phyloP scores from a whole-genome alignment of 2,797 vertebrate species.

The Vipera ursinii region DNA sequence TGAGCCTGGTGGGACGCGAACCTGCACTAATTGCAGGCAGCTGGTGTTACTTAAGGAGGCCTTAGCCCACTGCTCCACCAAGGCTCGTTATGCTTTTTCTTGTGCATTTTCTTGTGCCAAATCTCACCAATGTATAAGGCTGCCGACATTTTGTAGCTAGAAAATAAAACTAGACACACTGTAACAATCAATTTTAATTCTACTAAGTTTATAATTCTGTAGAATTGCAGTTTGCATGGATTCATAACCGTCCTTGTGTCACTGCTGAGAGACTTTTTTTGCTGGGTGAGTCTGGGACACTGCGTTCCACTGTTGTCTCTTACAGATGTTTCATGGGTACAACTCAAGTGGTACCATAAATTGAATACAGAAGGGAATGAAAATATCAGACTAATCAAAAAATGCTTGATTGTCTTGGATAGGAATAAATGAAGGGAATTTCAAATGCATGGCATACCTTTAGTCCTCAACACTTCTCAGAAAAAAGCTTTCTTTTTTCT shows the following conservation, averaged over 20 bases:
- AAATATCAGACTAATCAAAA: neutral
- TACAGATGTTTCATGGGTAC: neutral
- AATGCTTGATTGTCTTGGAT: neutral
- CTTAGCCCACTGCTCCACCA: too few species aligned
- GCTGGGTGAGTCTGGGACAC: too few species aligned
- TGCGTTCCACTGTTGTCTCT: neutral
- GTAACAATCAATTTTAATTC: conserved; percentile 24
- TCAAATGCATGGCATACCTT: neutral
- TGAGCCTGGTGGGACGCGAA: too few species aligned
- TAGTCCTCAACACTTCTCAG: neutral
- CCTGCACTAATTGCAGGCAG: too few species aligned
- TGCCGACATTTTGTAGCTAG: conserved; percentile 3
- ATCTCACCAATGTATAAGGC: conserved; percentile 16
- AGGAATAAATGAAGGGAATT: neutral
- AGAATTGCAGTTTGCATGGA: conserved; percentile 14
- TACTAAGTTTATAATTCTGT: conserved; percentile 27
- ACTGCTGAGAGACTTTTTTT: neutral
- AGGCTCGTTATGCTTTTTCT: too few species aligned
- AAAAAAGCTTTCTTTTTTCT: neutral
- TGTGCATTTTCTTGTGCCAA: conserved; percentile 37
- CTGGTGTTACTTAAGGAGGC: too few species aligned
- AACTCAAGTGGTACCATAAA: neutral
- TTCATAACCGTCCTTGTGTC: neutral
- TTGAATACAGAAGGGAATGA: neutral
- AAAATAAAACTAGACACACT: neutral